Percentiles rank a stretch among this genome's conserved stretches.
Evolutionary conservation across 2,113 vertebrate species (phyloP).

Genomic region (Esox niger): DNA sequence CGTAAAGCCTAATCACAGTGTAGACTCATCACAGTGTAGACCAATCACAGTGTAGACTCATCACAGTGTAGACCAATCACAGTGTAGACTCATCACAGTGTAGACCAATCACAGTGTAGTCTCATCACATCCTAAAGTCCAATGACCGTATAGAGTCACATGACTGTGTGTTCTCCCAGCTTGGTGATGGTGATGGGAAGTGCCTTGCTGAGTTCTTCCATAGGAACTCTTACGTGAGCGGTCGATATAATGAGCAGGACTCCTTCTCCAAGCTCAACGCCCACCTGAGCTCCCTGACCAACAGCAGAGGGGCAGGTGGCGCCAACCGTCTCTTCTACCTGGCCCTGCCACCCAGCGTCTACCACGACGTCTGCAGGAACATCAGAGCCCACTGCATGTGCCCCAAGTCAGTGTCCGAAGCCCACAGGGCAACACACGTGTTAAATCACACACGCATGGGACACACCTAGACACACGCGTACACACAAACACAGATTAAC

Average conservation of each 20-base stretch:
- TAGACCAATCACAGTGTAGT: not conserved
- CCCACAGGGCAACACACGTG: slow-evolving; percentile 59
- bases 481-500: too few species aligned
- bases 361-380: slow-evolving; percentile 56
- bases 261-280: slow-evolving; percentile 58
- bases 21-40: too few species aligned
- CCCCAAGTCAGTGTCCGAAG: slow-evolving; percentile 61
- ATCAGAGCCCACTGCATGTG: slow-evolving; percentile 75
- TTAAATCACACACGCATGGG: slow-evolving; percentile 75
- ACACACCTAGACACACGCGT: slow-evolving; percentile 88
- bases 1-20: not conserved
- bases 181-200: slow-evolving; percentile 48
- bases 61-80: too few species aligned
- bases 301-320: slow-evolving; percentile 25
- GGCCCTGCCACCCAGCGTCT: slow-evolving; percentile 65
- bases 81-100: not conserved
- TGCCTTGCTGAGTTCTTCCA: slow-evolving; percentile 56
- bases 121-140: too few species aligned
- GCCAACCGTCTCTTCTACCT: slow-evolving; percentile 87
- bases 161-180: slow-evolving; percentile 28
- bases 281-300: slow-evolving; percentile 58
- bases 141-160: not conserved
- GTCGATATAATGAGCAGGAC: slow-evolving; percentile 51
- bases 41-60: too few species aligned
- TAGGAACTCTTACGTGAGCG: slow-evolving; percentile 63